Evolutionary conservation across 1,140 invertebrate species (phyloP), one percentile per base, ranked within the genome.

Genomic region (Colletes latitarsis): DNA sequence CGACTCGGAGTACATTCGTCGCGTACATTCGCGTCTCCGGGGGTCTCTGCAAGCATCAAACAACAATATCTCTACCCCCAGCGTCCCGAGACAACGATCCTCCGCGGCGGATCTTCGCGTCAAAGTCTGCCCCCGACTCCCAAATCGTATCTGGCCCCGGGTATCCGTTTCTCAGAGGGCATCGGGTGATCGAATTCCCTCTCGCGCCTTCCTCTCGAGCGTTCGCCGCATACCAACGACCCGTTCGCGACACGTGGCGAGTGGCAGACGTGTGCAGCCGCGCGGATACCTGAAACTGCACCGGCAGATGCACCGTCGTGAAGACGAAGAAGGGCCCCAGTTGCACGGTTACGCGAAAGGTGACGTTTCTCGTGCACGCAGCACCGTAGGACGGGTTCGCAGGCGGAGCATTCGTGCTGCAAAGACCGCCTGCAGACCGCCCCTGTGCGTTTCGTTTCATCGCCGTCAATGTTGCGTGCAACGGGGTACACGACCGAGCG

Each of bases 401-500:
- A 89, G 88, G 88, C 88, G 88, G 88, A 89, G 88, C 88, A 87
- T 89, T 89, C 70, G 71, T 63, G 70, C 68, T 88, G 81, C 57
- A 85, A 85, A 87, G 88, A 89, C 88, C 88, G 87, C 88, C 88
- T 88, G 86, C 86, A 82, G 88, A 89, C 86, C 88, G 88, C 88
- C 88, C 87, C 82, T 85, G 77, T 69, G 55, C 39, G 79, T 52
- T 72, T 74, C 84, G 62, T 82, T 82, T 86, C 76, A 82, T 85
- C 84, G 67, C 81, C 80, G 75, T 85, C 69, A 69, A 85, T 66
- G 81, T 86, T 76, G 85, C 84, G 84, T 86, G 85, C 69, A 62
- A 43, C 57, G 53, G 58, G 71, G 52, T 46, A 67, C 67, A 63
- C 80, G 68, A 39, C 14, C 83, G 83, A 80, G 68, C 76, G 49